A percentile compares a stretch with the other conserved stretches of the same genome.
phyloP scores from a whole-genome alignment of 2,797 vertebrate genomes.

The Myotis pilosus region DNA sequence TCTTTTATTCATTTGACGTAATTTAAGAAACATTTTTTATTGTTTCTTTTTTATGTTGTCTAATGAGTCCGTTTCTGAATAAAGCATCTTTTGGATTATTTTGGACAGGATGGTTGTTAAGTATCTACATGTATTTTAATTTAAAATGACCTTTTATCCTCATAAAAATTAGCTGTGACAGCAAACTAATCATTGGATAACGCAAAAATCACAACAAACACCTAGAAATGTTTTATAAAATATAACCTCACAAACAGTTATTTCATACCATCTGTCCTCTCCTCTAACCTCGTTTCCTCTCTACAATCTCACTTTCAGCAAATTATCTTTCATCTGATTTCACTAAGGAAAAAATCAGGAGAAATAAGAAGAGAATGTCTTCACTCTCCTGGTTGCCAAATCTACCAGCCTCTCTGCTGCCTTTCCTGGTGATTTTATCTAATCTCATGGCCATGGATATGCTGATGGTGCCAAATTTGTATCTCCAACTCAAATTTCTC shows the following conservation, averaged over 20 bases:
- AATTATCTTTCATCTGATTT: neutral
- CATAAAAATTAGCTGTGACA: neutral
- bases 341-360: neutral
- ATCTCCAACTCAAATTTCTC: neutral
- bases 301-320: neutral
- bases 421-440: neutral
- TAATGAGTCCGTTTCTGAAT: neutral
- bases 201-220: neutral
- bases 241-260: neutral
- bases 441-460: neutral
- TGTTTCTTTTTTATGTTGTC: neutral
- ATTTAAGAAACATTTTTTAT: neutral
- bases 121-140: neutral
- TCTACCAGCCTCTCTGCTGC: neutral
- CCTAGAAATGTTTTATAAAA: constrained; percentile 10
- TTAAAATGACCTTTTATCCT: neutral
- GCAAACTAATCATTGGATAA: neutral
- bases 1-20: neutral
- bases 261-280: neutral
- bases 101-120: neutral
- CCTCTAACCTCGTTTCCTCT: neutral
- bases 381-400: neutral
- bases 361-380: neutral
- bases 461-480: neutral
- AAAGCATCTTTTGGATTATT: neutral